Evolutionary conservation across 2,888 invertebrate species (phyloP), one percentile per base, ranked within the genome.

Genomic region (Eupithecia abbreviata): DNA sequence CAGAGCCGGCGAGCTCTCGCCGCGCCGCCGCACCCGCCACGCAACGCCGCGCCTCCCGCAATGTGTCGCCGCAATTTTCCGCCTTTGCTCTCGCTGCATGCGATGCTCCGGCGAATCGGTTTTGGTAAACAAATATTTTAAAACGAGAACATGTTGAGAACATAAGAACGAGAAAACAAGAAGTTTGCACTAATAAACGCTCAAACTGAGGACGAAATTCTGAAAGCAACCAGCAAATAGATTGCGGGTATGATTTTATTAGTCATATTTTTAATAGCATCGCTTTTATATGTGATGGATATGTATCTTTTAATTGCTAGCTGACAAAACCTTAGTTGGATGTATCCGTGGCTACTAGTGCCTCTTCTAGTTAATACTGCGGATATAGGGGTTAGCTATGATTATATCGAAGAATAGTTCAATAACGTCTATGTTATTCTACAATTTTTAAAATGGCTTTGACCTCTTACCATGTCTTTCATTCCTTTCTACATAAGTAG

Each of bases 1-100:
- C 93, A 93, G 91, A 86, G 85, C 85, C 81, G 79, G 69, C 76
- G 77, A 58, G 79, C 84, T 82, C 82, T 81, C 83, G 85, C 83
- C 82, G 81, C 84, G 83, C 83, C 84, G 83, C 83, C 83, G 81
- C 82, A 85, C 81, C 81, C 78, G 79, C 81, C 84, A 82, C 84
- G 80, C 79, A 79, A 82, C 84, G 80, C 80, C 83, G 80, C 80
- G 78, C 78, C 84, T 81, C 79, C 84, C 80, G 81, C 84, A 86
- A 84, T 88, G 87, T 89, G 88, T 89, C 87, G 88, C 87, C 88
- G 89, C 93, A 93, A 94, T 94, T 94, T 94, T 92, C 91, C 93
- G 92, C 90, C 86, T 84, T 84, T 89, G 89, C 89, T 87, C 83
- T 80, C 87, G 87, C 83, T 92, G 91, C 92, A 91, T 90, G 89